Conservation (phyloP, 2,888 invertebrate species). For the Ischnus inquisitorius region DNA sequence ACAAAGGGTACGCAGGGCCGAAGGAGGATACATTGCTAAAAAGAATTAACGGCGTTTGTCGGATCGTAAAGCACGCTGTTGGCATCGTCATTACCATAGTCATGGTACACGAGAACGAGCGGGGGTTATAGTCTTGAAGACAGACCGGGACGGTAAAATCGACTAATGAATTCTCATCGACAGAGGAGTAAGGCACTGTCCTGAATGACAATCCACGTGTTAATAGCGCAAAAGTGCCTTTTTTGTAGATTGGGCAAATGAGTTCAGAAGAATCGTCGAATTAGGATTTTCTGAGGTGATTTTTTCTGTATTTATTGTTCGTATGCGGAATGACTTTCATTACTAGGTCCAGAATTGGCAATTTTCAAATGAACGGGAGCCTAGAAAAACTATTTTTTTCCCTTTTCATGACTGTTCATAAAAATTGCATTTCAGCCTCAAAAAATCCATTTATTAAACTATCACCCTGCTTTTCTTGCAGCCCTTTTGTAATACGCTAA, state of each 20-base stretch:
- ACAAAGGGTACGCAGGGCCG: background rate
- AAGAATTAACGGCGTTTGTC: conserved; percentile 53
- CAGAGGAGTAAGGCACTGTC: background rate
- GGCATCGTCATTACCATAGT: conserved; percentile 62
- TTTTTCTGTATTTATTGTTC: too few species aligned
- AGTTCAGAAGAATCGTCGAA: background rate
- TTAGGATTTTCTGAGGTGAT: background rate
- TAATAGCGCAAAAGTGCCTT: background rate
- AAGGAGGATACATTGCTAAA: conserved; percentile 28
- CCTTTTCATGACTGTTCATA: too few species aligned
- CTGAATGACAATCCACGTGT: conserved; percentile 8
- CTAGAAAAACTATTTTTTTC: too few species aligned
- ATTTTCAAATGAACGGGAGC: too few species aligned
- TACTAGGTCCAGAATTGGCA: too few species aligned
- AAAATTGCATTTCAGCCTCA: too few species aligned
- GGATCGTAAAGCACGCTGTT: conserved; percentile 57
- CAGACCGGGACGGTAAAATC: conserved; percentile 20
- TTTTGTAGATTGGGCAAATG: background rate
- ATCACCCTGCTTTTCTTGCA: too few species aligned
- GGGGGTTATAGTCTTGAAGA: background rate
- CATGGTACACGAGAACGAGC: conserved; percentile 21
- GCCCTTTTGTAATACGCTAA: too few species aligned
- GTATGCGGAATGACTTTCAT: too few species aligned
- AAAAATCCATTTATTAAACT: too few species aligned
- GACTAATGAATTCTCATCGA: conserved; percentile 40